Base-by-base conservation (phyloP, 2,797 vertebrate genomes). In the Valencia hispanica region DNA sequence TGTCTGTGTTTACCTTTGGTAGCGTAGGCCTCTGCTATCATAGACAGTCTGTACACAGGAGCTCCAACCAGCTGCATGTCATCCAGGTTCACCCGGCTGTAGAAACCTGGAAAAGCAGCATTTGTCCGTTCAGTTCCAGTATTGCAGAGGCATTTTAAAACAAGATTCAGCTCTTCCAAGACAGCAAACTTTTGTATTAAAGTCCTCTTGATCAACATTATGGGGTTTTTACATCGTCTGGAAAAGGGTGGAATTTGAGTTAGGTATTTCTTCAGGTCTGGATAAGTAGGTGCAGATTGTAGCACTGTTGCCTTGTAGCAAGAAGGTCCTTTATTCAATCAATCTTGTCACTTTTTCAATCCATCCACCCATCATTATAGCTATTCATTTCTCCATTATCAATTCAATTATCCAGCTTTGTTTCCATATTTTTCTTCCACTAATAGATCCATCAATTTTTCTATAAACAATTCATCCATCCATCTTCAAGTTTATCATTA, bases 11-110 rank as follows among this genome's bases (percentile, higher is more conserved):
- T 87, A 98, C 98, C 98, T 97, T 97, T 99, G 75, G 97, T 98
- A 34, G 98, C 96, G n/a, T 96, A 97, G 0, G 97, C 97, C 89
- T 99, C 98, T 0, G 98, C 98, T 41, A 98, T 97, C 95, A 99
- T 96, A 57, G 97, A 96, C 63, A 99, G 85, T 79, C 97, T 94
- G 81, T 99, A 99, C 0, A 97, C 95, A 11, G 98, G 95, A 69
- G 95, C 94, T 32, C 96, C 96, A 14, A 88, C 92, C 79, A 99
- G 95, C 70, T 96, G 97, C 93, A 99, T 76, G 75, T 98, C 98
- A 7, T 99, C 97, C 32, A 98, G 86, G 78, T 89, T 96, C 22
- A 97, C 95, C 10, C 86, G 94, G 81, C 94, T 93, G 41, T 98
- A 99, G 1, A 96, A 94, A 90, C 94, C 95, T 93, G 96, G 88